Evolutionary conservation across 2,113 vertebrate species (phyloP).

Genomic region (Nothobranchius kuhntae): DNA sequence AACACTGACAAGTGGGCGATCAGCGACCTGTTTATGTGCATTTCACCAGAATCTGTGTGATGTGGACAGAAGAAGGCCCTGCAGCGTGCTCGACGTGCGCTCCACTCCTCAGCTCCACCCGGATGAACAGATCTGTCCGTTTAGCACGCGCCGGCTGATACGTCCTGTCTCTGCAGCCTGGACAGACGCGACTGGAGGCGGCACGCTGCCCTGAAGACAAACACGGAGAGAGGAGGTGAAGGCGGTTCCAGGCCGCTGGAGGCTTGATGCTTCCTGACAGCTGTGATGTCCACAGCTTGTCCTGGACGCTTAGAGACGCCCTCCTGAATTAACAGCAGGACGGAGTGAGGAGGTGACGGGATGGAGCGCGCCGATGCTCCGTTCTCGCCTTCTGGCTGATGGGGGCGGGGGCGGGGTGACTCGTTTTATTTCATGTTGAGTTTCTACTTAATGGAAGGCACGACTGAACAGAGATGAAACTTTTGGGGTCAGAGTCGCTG

Average conservation of each 20-base stretch:
- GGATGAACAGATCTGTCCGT: constrained; percentile 59
- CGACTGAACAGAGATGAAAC: too few species aligned
- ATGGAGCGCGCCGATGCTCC: constrained; percentile 43
- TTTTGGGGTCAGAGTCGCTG: too few species aligned
- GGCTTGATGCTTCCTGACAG: constrained; percentile 55
- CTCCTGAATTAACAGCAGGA: constrained; percentile 45
- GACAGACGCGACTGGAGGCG: constrained; percentile 55
- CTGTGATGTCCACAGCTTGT: constrained; percentile 62
- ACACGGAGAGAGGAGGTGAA: constrained; percentile 37
- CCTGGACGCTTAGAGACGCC: constrained; percentile 54
- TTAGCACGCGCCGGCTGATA: constrained; percentile 51
- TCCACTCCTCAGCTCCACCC: constrained; percentile 19
- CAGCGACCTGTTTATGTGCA: constrained; percentile 57
- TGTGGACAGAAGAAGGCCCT: constrained; percentile 41
- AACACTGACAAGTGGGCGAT: constrained; percentile 23
- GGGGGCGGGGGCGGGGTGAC: neutral
- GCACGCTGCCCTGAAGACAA: constrained; percentile 51
- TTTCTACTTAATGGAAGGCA: neutral
- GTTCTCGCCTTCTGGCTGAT: constrained; percentile 5
- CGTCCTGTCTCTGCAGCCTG: constrained; percentile 22
- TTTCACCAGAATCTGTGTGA: constrained; percentile 49
- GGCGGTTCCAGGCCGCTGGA: constrained; percentile 43
- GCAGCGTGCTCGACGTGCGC: constrained; percentile 34
- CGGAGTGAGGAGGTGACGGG: constrained; percentile 41
- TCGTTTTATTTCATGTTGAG: neutral